Conservation (phyloP, 2,113 vertebrate species). For the Caretta caretta region DNA sequence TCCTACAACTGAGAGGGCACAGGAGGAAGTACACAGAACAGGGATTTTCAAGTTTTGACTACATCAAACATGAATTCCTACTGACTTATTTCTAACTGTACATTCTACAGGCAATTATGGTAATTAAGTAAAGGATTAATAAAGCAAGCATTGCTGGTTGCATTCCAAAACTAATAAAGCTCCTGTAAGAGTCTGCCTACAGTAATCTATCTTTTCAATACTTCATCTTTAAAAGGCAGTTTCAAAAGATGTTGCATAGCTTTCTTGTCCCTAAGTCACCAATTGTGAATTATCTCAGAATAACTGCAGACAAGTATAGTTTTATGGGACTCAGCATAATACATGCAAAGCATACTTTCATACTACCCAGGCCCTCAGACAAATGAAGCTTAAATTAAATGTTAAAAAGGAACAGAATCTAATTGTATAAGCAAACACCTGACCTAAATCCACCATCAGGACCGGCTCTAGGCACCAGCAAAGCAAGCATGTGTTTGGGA, state of each 20-base stretch:
- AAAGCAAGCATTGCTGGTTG: constrained; percentile 37
- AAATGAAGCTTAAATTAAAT: constrained; percentile 42
- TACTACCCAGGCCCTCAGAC: background rate
- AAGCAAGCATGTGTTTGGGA: too few relatives aligned
- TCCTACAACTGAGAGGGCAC: background rate
- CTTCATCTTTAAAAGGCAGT: background rate
- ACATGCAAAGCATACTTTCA: background rate
- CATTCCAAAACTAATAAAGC: constrained; percentile 49
- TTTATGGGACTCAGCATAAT: background rate
- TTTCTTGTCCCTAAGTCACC: constrained; percentile 31
- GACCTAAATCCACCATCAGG: constrained; percentile 33
- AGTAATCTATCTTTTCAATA: constrained; percentile 48
- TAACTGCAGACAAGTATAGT: background rate
- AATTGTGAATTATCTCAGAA: background rate
- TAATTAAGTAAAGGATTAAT: constrained; percentile 40
- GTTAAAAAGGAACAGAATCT: background rate
- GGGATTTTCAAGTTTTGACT: background rate
- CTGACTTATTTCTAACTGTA: constrained; percentile 29
- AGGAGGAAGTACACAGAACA: constrained; percentile 6
- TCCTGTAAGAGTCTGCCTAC: constrained; percentile 2
- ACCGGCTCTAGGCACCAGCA: too few relatives aligned
- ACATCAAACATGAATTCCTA: background rate
- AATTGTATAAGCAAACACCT: background rate
- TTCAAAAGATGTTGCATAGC: background rate
- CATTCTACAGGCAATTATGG: background rate